A percentile compares a stretch with the other conserved stretches of the same genome.
phyloP scores from a whole-genome alignment of 2,113 vertebrate species.

The Phycodurus eques region DNA sequence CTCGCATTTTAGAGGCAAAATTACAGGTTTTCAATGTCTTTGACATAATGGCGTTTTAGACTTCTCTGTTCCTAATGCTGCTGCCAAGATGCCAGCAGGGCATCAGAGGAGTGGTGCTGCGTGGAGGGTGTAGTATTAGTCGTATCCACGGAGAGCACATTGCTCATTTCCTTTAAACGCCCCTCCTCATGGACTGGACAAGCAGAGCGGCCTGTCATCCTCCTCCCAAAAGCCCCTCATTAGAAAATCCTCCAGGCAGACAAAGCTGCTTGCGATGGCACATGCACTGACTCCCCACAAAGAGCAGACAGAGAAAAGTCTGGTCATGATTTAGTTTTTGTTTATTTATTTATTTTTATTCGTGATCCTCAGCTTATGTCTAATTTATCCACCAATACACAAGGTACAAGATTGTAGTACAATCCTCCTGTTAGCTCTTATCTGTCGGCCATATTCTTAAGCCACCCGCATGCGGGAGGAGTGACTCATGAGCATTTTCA shows the following conservation, averaged over 20 bases:
- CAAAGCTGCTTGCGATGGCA: slow-evolving; percentile 65
- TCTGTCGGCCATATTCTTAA: slow-evolving; percentile 8
- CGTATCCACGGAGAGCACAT: slow-evolving; percentile 43
- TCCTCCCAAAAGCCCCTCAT: slow-evolving; percentile 71
- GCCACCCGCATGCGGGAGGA: not conserved
- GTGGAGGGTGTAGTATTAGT: slow-evolving; percentile 43
- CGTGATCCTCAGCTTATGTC: slow-evolving; percentile 11
- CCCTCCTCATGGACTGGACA: slow-evolving; percentile 44
- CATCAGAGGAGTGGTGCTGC: slow-evolving; percentile 34
- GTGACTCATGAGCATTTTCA: slow-evolving; percentile 3
- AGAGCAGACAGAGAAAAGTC: slow-evolving; percentile 49
- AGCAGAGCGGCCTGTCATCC: slow-evolving; percentile 62
- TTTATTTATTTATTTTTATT: not conserved
- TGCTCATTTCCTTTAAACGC: slow-evolving; percentile 51
- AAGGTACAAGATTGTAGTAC: slow-evolving; percentile 4
- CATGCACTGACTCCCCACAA: slow-evolving; percentile 59
- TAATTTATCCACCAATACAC: slow-evolving; percentile 20
- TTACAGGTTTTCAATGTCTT: slow-evolving; percentile 63
- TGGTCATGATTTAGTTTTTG: slow-evolving; percentile 49
- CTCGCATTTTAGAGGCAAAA: slow-evolving; percentile 50
- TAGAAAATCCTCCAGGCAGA: slow-evolving; percentile 68
- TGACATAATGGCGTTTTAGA: slow-evolving; percentile 67
- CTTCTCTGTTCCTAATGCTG: slow-evolving; percentile 48
- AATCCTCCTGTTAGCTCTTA: slow-evolving; percentile 18
- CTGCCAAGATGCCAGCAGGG: slow-evolving; percentile 64